Evolutionary conservation across 2,888 invertebrate species (phyloP).

Genomic region (Lordiphosa andalusiaca): DNA sequence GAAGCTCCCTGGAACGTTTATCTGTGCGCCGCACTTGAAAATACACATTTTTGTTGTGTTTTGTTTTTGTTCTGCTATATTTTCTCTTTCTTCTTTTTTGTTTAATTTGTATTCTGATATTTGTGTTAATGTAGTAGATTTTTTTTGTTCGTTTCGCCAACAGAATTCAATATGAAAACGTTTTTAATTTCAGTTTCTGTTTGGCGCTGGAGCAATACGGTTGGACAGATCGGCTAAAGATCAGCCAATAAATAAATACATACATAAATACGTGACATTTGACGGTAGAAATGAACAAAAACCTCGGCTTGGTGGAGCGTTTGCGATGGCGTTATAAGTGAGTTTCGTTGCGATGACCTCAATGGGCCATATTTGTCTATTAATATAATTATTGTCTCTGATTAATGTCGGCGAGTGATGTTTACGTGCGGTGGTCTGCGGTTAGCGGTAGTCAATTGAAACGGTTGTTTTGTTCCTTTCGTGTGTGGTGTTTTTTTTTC

Average conservation of each 20-base stretch:
- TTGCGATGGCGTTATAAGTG: conserved; percentile 76
- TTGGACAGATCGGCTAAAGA: conserved; percentile 43
- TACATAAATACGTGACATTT: conserved; percentile 12
- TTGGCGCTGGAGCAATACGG: conserved; percentile 60
- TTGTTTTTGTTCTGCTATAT: conserved; percentile 29
- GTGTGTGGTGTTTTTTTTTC: conserved; percentile 4
- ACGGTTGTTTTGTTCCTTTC: conserved; percentile 24
- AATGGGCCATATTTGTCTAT: conserved; percentile 29
- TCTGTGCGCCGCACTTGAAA: conserved; percentile 59
- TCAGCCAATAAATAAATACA: conserved; percentile 8
- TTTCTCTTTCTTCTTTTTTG: conserved; percentile 33
- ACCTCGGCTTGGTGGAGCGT: conserved; percentile 69
- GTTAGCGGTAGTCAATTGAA: conserved; percentile 24
- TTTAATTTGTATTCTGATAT: conserved; percentile 58
- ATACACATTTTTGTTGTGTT: conserved; percentile 31
- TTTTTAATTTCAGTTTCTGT: conserved; percentile 69
- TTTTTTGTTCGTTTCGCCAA: conserved; percentile 20
- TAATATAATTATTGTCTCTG: conserved; percentile 27
- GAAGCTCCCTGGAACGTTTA: conserved; percentile 20
- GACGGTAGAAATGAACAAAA: conserved; percentile 63
- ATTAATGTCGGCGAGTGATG: conserved; percentile 18
- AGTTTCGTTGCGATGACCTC: conserved; percentile 48
- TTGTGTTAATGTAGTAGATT: conserved; percentile 43
- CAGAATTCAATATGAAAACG: conserved; percentile 49
- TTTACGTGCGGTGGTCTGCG: conserved; percentile 12